Evolutionary conservation across 2,797 vertebrate genomes (phyloP).

Genomic region (Philypnodon macrostomus): DNA sequence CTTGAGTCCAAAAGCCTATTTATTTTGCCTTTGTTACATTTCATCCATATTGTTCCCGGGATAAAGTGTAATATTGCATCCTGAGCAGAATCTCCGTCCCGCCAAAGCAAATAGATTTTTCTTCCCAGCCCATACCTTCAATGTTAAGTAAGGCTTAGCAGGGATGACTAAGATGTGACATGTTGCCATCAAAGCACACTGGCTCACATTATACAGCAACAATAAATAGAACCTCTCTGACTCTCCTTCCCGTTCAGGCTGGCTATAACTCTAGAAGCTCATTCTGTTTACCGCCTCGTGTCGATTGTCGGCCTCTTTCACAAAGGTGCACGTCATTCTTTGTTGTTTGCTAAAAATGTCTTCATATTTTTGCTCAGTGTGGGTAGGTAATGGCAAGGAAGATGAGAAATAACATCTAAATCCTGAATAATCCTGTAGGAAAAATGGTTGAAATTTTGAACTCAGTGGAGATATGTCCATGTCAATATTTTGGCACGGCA

Average conservation of each 20-base stretch:
- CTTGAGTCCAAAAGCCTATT: slow-evolving; percentile 59
- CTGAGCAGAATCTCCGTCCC: slow-evolving; percentile 49
- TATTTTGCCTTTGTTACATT: slow-evolving; percentile 66
- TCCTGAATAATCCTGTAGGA: background rate
- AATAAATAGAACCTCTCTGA: slow-evolving; percentile 43
- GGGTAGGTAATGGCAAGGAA: slow-evolving; percentile 6
- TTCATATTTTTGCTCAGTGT: slow-evolving; percentile 25
- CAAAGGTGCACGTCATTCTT: slow-evolving; percentile 18
- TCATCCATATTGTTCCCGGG: slow-evolving; percentile 40
- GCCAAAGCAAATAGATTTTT: slow-evolving; percentile 57
- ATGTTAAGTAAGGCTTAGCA: slow-evolving; percentile 42
- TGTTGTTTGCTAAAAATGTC: slow-evolving; percentile 17
- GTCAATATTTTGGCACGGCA: no score
- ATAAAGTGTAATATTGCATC: slow-evolving; percentile 59
- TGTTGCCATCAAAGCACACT: slow-evolving; percentile 52
- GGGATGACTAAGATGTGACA: slow-evolving; percentile 59
- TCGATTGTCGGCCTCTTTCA: slow-evolving; percentile 37
- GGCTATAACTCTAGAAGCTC: slow-evolving; percentile 34
- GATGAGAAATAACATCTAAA: slow-evolving; percentile 4
- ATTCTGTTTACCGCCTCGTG: slow-evolving; percentile 55
- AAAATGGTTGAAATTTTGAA: slow-evolving; percentile 2
- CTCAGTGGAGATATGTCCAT: no score
- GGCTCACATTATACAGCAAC: slow-evolving; percentile 46
- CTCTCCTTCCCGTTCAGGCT: slow-evolving; percentile 33
- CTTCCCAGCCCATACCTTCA: slow-evolving; percentile 34